Evolutionary conservation across 2,113 vertebrate genomes (phyloP).

Genomic region (Ophthalmolycus amberensis): DNA sequence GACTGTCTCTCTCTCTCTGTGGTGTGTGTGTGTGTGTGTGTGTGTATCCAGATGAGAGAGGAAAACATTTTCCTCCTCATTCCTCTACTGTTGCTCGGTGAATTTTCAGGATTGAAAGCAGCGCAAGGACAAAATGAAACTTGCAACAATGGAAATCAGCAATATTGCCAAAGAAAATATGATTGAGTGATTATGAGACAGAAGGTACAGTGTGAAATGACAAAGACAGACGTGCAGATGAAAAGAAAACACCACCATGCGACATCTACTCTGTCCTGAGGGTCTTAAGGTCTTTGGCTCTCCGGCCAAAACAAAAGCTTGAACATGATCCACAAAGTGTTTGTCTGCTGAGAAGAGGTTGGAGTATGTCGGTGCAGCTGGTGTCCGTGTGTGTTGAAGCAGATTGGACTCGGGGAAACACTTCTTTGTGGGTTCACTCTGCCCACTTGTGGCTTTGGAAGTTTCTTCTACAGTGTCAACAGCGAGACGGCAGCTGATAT

Average conservation of each 20-base stretch:
- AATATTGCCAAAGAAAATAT: neutral
- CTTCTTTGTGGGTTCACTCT: neutral
- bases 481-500: conserved; percentile 5
- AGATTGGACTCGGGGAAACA: conserved; percentile 29
- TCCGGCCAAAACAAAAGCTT: neutral
- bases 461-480: neutral
- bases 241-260: neutral
- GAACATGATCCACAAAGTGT: conserved; percentile 7
- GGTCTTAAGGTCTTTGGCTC: no score
- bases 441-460: neutral
- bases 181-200: neutral
- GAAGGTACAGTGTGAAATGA: neutral
- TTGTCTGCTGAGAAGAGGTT: conserved; percentile 6
- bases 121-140: conserved; percentile 14
- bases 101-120: neutral
- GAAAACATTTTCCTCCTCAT: neutral
- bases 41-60: neutral
- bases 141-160: neutral
- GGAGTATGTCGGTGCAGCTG: conserved; percentile 21
- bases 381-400: conserved; percentile 12
- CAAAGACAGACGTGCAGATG: neutral
- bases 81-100: conserved; percentile 6
- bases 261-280: neutral
- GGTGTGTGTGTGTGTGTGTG: neutral
- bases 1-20: no score